A percentile compares a stretch with the other conserved stretches of the same genome.
phyloP scores from a whole-genome alignment of 2,888 invertebrate species.

The Lepidonotus clava region DNA sequence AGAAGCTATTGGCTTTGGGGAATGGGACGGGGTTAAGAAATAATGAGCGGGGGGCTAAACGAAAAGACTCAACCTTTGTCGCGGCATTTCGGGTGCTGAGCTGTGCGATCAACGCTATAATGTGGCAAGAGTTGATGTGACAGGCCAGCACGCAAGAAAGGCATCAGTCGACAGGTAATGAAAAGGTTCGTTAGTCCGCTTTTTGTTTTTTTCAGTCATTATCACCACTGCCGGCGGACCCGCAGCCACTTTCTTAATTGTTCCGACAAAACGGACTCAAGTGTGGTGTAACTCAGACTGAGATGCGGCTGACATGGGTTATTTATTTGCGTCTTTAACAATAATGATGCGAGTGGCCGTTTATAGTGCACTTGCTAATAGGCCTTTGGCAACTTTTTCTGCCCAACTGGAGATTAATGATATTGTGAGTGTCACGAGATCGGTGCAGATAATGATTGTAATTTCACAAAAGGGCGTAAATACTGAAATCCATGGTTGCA shows the following conservation, averaged over 20 bases:
- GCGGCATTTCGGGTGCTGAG: not conserved
- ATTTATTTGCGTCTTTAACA: slow-evolving; percentile 7
- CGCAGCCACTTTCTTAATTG: slow-evolving; percentile 30
- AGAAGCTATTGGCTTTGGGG: not conserved
- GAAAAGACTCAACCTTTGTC: not conserved
- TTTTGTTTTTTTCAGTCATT: slow-evolving; percentile 11
- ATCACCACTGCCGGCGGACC: slow-evolving; percentile 3
- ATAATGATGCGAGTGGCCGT: slow-evolving; percentile 3
- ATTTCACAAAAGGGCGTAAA: not conserved
- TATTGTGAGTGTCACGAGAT: slow-evolving; percentile 3
- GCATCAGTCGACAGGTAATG: slow-evolving; percentile 34
- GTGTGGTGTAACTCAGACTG: slow-evolving; percentile 9
- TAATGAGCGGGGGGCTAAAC: not conserved
- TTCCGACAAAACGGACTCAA: slow-evolving; percentile 19
- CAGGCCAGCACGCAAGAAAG: slow-evolving; percentile 21
- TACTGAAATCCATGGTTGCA: not conserved
- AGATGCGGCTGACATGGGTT: not conserved
- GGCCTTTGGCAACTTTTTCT: not conserved
- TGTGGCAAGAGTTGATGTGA: slow-evolving; percentile 4
- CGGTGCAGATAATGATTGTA: not conserved
- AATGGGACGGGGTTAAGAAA: not conserved
- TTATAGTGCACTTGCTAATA: slow-evolving; percentile 4
- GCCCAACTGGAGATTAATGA: not conserved
- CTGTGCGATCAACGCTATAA: slow-evolving; percentile 7
- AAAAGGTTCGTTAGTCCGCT: slow-evolving; percentile 39